Evolutionary conservation across 2,113 vertebrate species (phyloP), one percentile per base, ranked within the genome.

Genomic region (Trematomus loennbergii): DNA sequence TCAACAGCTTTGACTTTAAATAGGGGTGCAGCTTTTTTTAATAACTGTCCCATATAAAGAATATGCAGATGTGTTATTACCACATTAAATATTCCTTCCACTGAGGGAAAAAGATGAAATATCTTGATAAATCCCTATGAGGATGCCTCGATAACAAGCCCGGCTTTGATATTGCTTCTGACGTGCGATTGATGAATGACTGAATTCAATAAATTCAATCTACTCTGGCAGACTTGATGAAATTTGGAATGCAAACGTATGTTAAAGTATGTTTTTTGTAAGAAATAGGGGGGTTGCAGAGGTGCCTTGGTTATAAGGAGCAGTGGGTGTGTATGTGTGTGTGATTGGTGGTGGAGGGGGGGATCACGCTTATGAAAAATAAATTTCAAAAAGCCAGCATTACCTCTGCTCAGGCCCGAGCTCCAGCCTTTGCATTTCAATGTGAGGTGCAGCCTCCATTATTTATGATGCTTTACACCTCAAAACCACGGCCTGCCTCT

Each of bases 401-500:
- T 91, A 92, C 92, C 93, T 91, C 90, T 91, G 91, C 81, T 89
- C 92, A 93, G 90, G 90, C 92, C 93, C 67, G 87, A 86, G 90
- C 91, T 88, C 79, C 79, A 92, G 90, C 92, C 93, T 93, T 95
- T 95, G 94, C 94, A 95, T 95, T 95, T 95, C 94, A 95, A 95
- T 95, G 94, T 86, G 89, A 93, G 90, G 88, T 84, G 87, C 86
- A 92, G 87, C 90, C 91, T 94, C 92, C 94, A 95, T 95, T 94
- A 95, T 95, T 95, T 94, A 95, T 95, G 91, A 94, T 63, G 90
- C 92, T 94, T 94, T 94, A 94, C 93, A 94, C 93, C 92, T 95
- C 93, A 94, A 95, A 94, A 91, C 89, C 92, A 81, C 55, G 72
- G 90, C 87, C 91, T 83, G 81, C 85, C 87, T 83, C 86, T 48